Conservation (phyloP, 2,113 vertebrate species). For the Reinhardtius hippoglossoides region DNA sequence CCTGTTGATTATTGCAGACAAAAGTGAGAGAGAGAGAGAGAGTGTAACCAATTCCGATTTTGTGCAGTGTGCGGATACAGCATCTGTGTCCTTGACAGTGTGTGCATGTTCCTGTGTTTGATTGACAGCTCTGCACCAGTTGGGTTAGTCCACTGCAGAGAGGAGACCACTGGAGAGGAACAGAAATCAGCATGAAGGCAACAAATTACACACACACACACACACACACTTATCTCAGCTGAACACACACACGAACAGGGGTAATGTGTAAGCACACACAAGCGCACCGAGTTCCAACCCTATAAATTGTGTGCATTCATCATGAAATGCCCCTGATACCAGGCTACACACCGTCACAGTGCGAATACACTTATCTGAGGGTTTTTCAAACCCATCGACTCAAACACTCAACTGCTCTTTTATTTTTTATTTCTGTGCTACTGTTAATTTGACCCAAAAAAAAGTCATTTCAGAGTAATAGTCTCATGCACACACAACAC, state of each 20-base stretch:
- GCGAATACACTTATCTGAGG: too few relatives aligned
- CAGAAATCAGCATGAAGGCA: slow-evolving; percentile 51
- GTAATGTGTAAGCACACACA: neutral
- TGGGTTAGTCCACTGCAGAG: slow-evolving; percentile 50
- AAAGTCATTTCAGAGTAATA: too few relatives aligned
- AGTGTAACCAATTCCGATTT: too few relatives aligned
- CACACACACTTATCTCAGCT: neutral
- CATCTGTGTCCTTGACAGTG: neutral
- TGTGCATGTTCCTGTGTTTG: slow-evolving; percentile 28
- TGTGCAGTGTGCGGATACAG: too few relatives aligned
- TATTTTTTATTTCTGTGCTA: neutral
- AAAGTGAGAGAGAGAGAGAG: neutral
- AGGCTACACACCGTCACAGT: neutral
- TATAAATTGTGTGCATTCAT: slow-evolving; percentile 2
- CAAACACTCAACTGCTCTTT: neutral
- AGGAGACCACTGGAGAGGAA: slow-evolving; percentile 43
- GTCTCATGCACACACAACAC: neutral
- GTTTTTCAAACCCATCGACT: neutral
- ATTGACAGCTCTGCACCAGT: slow-evolving; percentile 52
- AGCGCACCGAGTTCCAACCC: neutral
- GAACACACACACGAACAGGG: neutral
- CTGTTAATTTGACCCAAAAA: neutral
- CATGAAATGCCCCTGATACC: neutral
- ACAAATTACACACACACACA: slow-evolving; percentile 25
- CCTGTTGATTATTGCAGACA: neutral